Conservation (phyloP, 2,797 vertebrate genomes). For the Halcyon badia region DNA sequence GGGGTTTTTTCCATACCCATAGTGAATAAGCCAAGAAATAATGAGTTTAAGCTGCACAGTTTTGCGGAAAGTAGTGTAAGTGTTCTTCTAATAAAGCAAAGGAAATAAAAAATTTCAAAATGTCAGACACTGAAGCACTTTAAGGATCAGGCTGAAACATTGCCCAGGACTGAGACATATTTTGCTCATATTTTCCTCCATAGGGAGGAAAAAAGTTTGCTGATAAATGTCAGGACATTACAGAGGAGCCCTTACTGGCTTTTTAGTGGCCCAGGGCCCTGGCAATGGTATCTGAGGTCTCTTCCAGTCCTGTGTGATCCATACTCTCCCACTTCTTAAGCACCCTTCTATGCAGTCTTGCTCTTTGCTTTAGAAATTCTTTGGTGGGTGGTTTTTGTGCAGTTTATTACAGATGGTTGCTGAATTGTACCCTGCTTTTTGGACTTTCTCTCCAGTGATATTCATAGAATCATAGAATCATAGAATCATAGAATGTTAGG, state of each 20-base stretch:
- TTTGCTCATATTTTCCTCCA: background rate
- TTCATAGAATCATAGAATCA: background rate
- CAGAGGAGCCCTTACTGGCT: background rate
- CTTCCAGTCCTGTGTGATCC: background rate
- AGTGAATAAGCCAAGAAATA: background rate
- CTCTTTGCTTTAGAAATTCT: background rate
- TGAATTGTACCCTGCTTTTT: background rate
- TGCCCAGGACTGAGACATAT: background rate
- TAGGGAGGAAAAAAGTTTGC: background rate
- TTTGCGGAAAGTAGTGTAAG: background rate
- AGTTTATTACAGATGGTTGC: background rate
- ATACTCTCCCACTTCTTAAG: background rate
- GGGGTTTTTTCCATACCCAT: background rate
- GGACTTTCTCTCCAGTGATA: background rate
- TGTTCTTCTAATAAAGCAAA: background rate
- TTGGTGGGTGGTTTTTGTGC: background rate
- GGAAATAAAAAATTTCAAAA: background rate
- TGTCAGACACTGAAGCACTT: background rate
- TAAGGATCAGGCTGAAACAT: background rate
- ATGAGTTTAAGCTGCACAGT: background rate
- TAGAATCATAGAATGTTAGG: too few relatives aligned
- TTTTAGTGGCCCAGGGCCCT: background rate
- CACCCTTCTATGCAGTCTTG: accelerated
- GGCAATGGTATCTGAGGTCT: background rate
- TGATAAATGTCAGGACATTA: background rate